Percentiles rank a stretch among this genome's conserved stretches.
Evolutionary conservation across 1,140 invertebrate species (phyloP).

Genomic region (Samia ricini): DNA sequence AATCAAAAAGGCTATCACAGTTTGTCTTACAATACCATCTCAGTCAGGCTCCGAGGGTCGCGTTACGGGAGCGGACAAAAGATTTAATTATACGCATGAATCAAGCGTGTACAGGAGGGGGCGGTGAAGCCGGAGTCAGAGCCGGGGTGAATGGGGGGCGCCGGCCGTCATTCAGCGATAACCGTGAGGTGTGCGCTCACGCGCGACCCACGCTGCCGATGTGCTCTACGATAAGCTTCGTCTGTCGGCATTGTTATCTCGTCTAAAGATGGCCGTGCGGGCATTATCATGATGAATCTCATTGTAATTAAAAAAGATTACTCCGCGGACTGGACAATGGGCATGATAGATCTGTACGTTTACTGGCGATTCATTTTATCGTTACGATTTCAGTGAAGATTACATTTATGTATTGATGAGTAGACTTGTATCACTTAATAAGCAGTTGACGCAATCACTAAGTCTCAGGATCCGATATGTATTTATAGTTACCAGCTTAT

Average conservation of each 20-base stretch:
- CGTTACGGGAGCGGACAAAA: slow-evolving; percentile 62
- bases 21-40: slow-evolving; percentile 44
- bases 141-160: slow-evolving; percentile 23
- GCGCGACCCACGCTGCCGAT: slow-evolving; percentile 44
- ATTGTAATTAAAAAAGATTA: slow-evolving; percentile 38
- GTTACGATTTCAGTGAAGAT: not conserved
- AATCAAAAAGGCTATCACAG: slow-evolving; percentile 47
- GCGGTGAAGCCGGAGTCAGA: slow-evolving; percentile 16
- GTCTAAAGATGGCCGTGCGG: slow-evolving; percentile 30
- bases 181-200: slow-evolving; percentile 51
- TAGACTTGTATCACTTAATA: not conserved
- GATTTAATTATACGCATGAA: slow-evolving; percentile 77
- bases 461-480: too few species aligned
- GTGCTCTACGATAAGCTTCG: slow-evolving; percentile 28
- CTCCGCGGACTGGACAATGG: slow-evolving; percentile 8
- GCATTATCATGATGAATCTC: slow-evolving; percentile 49
- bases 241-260: slow-evolving; percentile 11
- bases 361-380: not conserved
- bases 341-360: not conserved
- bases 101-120: slow-evolving; percentile 53
- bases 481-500: too few species aligned
- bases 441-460: too few species aligned
- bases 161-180: slow-evolving; percentile 46
- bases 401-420: not conserved
- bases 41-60: slow-evolving; percentile 40